phyloP scores from a whole-genome alignment of 2,797 vertebrate genomes.

The Phoeniculus purpureus region DNA sequence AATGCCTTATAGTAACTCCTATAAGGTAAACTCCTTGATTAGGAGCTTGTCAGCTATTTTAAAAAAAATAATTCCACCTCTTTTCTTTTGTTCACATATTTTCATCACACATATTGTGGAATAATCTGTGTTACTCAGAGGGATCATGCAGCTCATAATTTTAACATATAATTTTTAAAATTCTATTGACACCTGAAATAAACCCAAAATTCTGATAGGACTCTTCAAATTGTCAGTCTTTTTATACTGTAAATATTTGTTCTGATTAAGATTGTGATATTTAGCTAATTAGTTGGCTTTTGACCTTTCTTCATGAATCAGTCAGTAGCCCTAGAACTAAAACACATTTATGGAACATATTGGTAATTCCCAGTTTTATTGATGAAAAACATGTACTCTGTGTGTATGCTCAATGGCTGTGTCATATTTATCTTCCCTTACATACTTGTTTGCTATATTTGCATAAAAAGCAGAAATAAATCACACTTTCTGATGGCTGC shows the following conservation, averaged over 20 bases:
- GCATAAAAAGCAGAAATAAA: neutral
- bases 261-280: neutral
- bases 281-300: neutral
- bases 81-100: neutral
- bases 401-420: neutral
- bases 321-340: neutral
- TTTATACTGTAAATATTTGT: neutral
- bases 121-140: neutral
- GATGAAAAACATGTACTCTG: neutral
- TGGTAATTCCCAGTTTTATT: neutral
- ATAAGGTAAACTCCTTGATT: no score
- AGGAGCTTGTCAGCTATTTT: neutral
- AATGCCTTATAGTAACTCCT: no score
- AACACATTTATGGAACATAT: neutral
- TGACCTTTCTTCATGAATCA: neutral
- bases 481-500: neutral
- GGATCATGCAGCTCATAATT: neutral
- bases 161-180: neutral
- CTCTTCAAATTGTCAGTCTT: neutral
- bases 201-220: neutral
- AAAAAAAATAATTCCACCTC: neutral
- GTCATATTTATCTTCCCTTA: neutral
- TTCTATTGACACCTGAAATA: neutral
- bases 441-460: neutral
- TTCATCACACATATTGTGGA: neutral